Percentiles rank a stretch among this genome's conserved stretches.
These are phyloP conservation scores for Halcyon badia DNA, from an alignment of 2,797 vertebrate genomes.

Conservation along the genomic window DNA sequence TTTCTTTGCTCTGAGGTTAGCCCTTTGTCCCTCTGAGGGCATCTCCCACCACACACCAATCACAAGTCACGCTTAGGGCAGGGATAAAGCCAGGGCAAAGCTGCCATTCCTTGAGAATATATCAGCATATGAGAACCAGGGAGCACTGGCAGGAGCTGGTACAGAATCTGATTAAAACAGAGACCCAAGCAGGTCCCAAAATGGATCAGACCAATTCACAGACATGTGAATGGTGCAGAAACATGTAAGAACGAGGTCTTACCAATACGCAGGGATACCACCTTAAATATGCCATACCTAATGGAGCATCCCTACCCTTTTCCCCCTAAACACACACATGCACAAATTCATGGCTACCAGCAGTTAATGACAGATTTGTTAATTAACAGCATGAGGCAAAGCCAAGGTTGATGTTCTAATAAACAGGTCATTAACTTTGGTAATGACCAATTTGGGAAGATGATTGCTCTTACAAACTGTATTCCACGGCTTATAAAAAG, in stretches of 20 bases:
- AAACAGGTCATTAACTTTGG: slow-evolving; percentile 86
- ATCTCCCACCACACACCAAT: neutral
- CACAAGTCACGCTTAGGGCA: neutral
- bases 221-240: neutral
- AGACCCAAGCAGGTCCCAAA: neutral
- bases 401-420: slow-evolving; percentile 86
- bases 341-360: slow-evolving; percentile 67
- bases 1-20: neutral
- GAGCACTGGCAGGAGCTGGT: neutral
- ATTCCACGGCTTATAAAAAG: slow-evolving; percentile 73
- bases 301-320: slow-evolving; percentile 21
- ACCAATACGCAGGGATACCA: slow-evolving; percentile 32
- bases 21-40: neutral
- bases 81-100: neutral
- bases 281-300: slow-evolving; percentile 61
- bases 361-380: slow-evolving; percentile 83
- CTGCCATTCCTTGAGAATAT: neutral
- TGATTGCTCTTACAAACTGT: slow-evolving; percentile 81
- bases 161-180: neutral
- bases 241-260: neutral
- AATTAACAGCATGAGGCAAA: slow-evolving; percentile 83
- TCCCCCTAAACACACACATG: neutral
- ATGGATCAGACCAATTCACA: neutral
- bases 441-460: slow-evolving; percentile 84
- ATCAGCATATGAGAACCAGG: neutral